Conservation (phyloP, 2,888 invertebrate species). For the Parthenolecanium corni region DNA sequence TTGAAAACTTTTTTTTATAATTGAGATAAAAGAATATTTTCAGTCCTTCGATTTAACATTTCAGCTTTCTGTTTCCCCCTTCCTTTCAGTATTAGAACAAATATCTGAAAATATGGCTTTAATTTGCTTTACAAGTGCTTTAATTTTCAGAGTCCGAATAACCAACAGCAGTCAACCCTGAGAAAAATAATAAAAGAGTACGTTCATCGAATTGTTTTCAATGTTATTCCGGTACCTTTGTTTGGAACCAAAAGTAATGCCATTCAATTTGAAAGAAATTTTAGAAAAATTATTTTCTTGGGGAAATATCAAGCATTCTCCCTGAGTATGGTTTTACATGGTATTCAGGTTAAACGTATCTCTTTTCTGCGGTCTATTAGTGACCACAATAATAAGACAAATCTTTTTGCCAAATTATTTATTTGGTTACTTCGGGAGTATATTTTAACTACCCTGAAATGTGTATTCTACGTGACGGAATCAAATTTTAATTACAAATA, state of each 20-base stretch:
- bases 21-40: no score
- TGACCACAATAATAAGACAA: not conserved
- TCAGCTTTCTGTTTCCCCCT: no score
- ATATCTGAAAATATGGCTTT: no score
- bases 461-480: slow-evolving; percentile 20
- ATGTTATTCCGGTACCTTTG: slow-evolving; percentile 1
- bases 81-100: no score
- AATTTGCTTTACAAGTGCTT: no score
- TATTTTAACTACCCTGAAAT: slow-evolving; percentile 14
- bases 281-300: not conserved
- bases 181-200: slow-evolving; percentile 8
- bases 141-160: not conserved
- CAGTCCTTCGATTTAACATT: no score
- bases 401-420: slow-evolving; percentile 19
- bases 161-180: not conserved
- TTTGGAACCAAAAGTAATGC: slow-evolving; percentile 11
- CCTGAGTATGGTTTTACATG: slow-evolving; percentile 5
- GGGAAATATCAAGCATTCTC: slow-evolving; percentile 16
- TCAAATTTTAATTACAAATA: slow-evolving; percentile 3
- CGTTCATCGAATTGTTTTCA: slow-evolving; percentile 8
- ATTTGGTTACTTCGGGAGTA: slow-evolving; percentile 13
- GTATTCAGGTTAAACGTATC: not conserved
- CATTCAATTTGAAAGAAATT: slow-evolving; percentile 1
- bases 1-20: no score
- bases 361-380: not conserved